Evolutionary conservation across 2,888 invertebrate species (phyloP), one percentile per base, ranked within the genome.

Genomic region (Lasioglossum figueresi): DNA sequence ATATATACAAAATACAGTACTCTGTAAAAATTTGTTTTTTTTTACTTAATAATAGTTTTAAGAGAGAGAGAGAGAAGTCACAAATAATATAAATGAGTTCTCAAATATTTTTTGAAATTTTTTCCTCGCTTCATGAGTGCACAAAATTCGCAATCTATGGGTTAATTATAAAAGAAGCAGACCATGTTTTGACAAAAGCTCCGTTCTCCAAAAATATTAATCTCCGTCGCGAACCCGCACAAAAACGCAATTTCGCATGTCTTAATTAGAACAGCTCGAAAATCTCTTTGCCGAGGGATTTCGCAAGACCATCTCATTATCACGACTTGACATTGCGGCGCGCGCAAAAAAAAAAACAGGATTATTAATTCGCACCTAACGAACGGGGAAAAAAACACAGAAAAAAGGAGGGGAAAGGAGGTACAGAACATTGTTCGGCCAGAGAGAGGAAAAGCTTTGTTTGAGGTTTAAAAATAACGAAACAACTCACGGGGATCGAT

Each of bases 401-500:
- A 16, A 23, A 68, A 68, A 23, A 10, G 3, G 34, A 34, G 34
- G 16, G 31, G 66, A 4, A 43, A 10, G 66, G 31, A 4, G 63
- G 10, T 4, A 31, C 31, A 31, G 56, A 31, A 63, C 37, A 68
- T 68, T 68, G 68, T 68, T 37, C 37, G 23, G 40, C 27, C 56
- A n/a, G 27, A 70, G 14, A 23, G 27, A 4, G 40, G n/a, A 37
- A 27, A 40, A 40, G 40, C 70, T 40, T 70, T 31, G 73, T 78
- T 74, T 14, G 56, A 34, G 72, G 68, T 59, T 79, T 74, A 34
- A 76, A 84, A 86, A 83, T 68, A 83, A 52, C 75, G 68, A 77
- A 86, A 72, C 79, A 79, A 76, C 63, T 75, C 71, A 23, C 45
- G 37, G 52, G 27, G 83, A 83, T 82, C 76, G 66, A 87, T 84